Evolutionary conservation across 2,888 invertebrate species (phyloP).

Genomic region (Eulithis prunata): DNA sequence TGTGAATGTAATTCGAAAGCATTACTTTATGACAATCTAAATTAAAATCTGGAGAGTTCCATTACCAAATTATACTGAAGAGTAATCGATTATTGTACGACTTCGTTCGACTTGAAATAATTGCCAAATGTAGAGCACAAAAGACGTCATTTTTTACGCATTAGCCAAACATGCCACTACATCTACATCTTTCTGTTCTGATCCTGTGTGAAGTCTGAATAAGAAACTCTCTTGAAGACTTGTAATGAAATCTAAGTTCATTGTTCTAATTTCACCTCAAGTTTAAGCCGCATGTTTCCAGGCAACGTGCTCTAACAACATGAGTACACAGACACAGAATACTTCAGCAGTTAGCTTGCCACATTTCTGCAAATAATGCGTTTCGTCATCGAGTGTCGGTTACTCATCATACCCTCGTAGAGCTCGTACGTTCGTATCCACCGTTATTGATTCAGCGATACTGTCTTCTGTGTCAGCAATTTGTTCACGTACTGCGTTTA

Average conservation of each 20-base stretch:
- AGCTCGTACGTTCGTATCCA: background rate
- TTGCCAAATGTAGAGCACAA: too few species aligned
- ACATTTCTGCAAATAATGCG: constrained; percentile 11
- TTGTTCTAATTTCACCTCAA: constrained; percentile 10
- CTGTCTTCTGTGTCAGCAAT: constrained; percentile 9
- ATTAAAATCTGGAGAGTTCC: too few species aligned
- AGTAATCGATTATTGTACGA: too few species aligned
- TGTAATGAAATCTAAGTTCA: constrained; percentile 5
- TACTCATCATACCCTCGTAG: constrained; percentile 11
- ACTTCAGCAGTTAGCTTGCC: constrained; percentile 6
- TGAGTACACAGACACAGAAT: constrained; percentile 11
- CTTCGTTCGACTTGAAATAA: too few species aligned
- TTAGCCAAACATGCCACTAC: too few species aligned
- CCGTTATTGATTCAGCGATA: constrained; percentile 12
- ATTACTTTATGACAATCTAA: too few species aligned
- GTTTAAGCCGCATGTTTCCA: constrained; percentile 16
- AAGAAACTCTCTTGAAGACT: background rate
- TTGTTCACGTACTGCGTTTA: constrained; percentile 14
- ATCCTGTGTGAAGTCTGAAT: background rate
- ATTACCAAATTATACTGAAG: too few species aligned
- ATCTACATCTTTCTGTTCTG: background rate
- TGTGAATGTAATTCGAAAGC: too few species aligned
- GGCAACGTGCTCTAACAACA: constrained; percentile 16
- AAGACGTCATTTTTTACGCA: background rate
- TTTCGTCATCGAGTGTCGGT: constrained; percentile 8